Evolutionary conservation across 1,140 invertebrate genomes (phyloP).

Genomic region (Trigoniulus corallinus): DNA sequence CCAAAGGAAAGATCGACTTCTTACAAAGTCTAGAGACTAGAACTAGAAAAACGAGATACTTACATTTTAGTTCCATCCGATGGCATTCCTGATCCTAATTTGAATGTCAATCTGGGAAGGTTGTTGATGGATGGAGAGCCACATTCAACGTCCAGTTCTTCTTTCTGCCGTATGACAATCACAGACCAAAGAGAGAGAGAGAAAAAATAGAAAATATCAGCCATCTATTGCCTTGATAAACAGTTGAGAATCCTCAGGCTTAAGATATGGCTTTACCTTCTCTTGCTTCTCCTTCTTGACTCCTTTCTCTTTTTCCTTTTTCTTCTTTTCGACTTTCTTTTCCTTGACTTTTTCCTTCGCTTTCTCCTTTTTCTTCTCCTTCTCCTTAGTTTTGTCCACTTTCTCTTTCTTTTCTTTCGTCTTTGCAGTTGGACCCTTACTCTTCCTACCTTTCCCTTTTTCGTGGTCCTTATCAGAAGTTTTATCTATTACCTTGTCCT

Average conservation of each 20-base stretch:
- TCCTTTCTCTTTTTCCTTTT: background rate
- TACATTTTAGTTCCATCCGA: slow-evolving; percentile 5
- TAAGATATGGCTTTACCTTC: too few species aligned
- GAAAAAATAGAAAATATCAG: background rate
- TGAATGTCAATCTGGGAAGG: slow-evolving; percentile 63
- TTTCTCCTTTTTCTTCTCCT: slow-evolving; percentile 5
- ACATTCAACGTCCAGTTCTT: background rate
- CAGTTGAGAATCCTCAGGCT: too few species aligned
- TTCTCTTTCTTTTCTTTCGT: slow-evolving; percentile 10
- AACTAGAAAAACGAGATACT: background rate
- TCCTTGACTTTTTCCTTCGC: background rate
- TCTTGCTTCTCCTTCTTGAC: slow-evolving; percentile 25
- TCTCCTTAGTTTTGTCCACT: slow-evolving; percentile 4
- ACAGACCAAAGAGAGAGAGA: too few species aligned
- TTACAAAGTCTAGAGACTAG: background rate
- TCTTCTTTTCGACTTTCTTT: slow-evolving; percentile 10
- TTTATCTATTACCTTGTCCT: slow-evolving; percentile 4
- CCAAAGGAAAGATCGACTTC: background rate
- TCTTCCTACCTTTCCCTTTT: too few species aligned
- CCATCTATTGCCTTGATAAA: background rate
- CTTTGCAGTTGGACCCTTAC: slow-evolving; percentile 25
- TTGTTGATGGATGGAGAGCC: background rate
- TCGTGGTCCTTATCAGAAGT: background rate
- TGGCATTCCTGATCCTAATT: slow-evolving; percentile 37
- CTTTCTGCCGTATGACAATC: too few species aligned